Evolutionary conservation across 1,140 invertebrate species (phyloP).

Genomic region (Zelostemma sp.): DNA sequence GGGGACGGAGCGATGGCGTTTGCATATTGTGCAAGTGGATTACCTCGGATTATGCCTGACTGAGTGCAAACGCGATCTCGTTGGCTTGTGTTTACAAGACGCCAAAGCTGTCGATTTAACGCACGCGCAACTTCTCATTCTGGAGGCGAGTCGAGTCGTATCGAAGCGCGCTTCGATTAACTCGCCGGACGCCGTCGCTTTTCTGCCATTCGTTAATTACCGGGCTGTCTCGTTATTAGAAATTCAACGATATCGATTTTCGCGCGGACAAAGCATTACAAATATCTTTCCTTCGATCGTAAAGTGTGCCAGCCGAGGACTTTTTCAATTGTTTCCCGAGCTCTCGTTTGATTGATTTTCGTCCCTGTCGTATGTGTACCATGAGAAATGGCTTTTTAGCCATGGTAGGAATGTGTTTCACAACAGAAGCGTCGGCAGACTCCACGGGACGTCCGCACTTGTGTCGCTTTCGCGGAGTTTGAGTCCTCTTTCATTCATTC

Average conservation of each 20-base stretch:
- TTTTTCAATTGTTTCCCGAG: too few relatives aligned
- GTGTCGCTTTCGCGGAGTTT: not conserved
- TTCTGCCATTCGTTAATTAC: constrained; percentile 1
- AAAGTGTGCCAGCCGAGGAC: too few relatives aligned
- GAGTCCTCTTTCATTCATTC: constrained; percentile 16
- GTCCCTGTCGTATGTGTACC: too few relatives aligned
- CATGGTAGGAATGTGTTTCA: too few relatives aligned
- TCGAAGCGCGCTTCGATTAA: constrained; percentile 46
- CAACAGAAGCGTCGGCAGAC: constrained; percentile 36
- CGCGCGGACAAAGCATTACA: too few relatives aligned
- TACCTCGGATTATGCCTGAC: constrained; percentile 69
- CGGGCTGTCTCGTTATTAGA: not conserved
- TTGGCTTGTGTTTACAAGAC: constrained; percentile 68
- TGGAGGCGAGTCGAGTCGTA: constrained; percentile 40
- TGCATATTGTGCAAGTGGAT: constrained; percentile 69
- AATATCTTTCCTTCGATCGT: too few relatives aligned
- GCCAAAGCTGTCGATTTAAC: constrained; percentile 67
- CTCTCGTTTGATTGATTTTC: too few relatives aligned
- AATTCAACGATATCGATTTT: not conserved
- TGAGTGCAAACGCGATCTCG: constrained; percentile 68
- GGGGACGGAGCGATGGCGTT: constrained; percentile 44
- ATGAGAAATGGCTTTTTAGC: too few relatives aligned
- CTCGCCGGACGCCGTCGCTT: constrained; percentile 24
- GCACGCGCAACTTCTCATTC: constrained; percentile 41
- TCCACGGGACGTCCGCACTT: constrained; percentile 19